Conservation (phyloP, 2,113 vertebrate species). For the Miniopterus natalensis region DNA sequence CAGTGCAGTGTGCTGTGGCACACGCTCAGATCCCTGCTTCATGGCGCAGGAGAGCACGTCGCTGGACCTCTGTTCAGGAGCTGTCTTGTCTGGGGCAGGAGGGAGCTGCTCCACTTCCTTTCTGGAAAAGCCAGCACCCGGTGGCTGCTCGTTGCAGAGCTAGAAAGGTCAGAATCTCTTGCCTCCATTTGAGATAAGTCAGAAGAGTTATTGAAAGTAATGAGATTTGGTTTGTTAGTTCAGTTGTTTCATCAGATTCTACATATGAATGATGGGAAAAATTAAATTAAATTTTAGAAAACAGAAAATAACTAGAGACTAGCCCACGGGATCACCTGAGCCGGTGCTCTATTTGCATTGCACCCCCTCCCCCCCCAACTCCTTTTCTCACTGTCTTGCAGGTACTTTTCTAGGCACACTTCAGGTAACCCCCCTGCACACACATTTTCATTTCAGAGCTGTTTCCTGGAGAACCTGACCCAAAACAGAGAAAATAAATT, state of each 20-base stretch:
- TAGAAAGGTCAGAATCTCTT: neutral
- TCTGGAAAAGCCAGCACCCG: neutral
- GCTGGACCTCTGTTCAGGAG: neutral
- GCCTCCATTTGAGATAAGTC: neutral
- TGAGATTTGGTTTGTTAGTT: too few relatives aligned
- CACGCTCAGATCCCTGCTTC: neutral
- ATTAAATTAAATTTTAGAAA: too few relatives aligned
- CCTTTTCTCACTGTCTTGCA: neutral
- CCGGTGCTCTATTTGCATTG: neutral
- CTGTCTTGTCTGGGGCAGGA: neutral
- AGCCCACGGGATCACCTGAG: neutral
- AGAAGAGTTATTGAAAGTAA: neutral
- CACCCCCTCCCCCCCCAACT: fast-evolving
- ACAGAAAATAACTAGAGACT: neutral
- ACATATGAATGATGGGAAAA: too few relatives aligned
- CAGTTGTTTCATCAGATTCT: too few relatives aligned
- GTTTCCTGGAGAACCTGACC: neutral
- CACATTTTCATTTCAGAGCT: neutral
- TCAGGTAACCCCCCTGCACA: neutral
- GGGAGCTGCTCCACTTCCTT: neutral
- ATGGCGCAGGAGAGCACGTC: fast-evolving
- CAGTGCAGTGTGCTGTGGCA: fast-evolving
- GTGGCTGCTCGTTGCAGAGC: neutral
- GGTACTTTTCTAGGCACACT: neutral
- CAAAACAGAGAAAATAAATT: conserved; percentile 32